phyloP scores from a whole-genome alignment of 2,888 invertebrate genomes.

The Ecliptopera silaceata region DNA sequence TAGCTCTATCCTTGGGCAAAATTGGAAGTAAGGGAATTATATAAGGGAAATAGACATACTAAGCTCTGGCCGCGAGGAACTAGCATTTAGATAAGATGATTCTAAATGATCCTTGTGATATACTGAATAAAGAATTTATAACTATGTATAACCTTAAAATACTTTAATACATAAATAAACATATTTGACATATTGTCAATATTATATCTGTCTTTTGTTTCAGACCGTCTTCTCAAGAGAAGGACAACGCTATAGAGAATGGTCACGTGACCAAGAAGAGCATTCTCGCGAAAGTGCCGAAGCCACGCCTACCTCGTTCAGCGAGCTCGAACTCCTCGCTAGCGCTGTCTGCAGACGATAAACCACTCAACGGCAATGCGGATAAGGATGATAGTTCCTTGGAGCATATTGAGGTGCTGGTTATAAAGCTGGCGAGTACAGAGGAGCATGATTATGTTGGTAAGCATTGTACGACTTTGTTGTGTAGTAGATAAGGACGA shows the following conservation, averaged over 20 bases:
- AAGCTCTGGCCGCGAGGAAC: too few species aligned
- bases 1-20: too few species aligned
- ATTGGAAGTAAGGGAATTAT: too few species aligned
- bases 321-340: slow-evolving; percentile 56
- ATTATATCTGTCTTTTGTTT: not conserved
- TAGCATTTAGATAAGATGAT: too few species aligned
- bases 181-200: too few species aligned
- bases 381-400: slow-evolving; percentile 44
- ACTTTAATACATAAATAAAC: too few species aligned
- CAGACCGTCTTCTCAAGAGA: slow-evolving; percentile 56
- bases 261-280: slow-evolving; percentile 58
- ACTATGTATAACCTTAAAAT: too few species aligned
- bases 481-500: not conserved
- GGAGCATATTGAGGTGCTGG: slow-evolving; percentile 65
- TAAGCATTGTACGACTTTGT: slow-evolving; percentile 44
- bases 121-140: too few species aligned
- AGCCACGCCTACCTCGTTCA: slow-evolving; percentile 64
- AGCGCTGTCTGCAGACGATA: slow-evolving; percentile 49
- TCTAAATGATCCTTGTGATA: too few species aligned
- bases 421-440: slow-evolving; percentile 69
- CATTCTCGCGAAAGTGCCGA: slow-evolving; percentile 67
- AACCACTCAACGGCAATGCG: slow-evolving; percentile 45
- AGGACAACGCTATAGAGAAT: slow-evolving; percentile 61
- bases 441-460: slow-evolving; percentile 76
- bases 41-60: too few species aligned